phyloP scores from a whole-genome alignment of 2,888 invertebrate species.

The Thymelicus sylvestris region DNA sequence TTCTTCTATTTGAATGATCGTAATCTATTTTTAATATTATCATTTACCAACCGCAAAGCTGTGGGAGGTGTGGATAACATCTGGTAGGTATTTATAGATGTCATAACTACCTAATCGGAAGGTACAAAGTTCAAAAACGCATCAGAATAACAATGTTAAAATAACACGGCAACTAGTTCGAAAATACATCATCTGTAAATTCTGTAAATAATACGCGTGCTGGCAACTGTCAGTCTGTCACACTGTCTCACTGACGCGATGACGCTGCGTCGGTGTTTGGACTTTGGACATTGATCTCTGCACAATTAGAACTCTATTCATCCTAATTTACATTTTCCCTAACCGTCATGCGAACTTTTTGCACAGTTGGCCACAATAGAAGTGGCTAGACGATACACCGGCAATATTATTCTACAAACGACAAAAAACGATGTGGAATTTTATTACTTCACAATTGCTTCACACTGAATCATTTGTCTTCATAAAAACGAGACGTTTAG shows the following conservation, averaged over 20 bases:
- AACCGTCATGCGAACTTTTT: constrained; percentile 1
- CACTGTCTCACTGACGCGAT: neutral
- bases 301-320: constrained; percentile 22
- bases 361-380: neutral
- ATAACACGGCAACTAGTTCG: constrained; percentile 2
- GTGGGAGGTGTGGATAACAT: neutral
- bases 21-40: too few species aligned
- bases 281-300: constrained; percentile 28
- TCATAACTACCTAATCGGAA: neutral
- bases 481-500: constrained; percentile 3
- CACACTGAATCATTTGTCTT: neutral
- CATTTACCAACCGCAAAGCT: neutral
- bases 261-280: constrained; percentile 5
- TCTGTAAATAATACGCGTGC: constrained; percentile 24
- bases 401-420: neutral
- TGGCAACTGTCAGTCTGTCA: constrained; percentile 5
- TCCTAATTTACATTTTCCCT: constrained; percentile 5
- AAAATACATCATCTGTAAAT: constrained; percentile 14
- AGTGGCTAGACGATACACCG: neutral
- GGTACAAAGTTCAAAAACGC: constrained; percentile 19
- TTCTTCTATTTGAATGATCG: too few species aligned
- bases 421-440: constrained; percentile 24
- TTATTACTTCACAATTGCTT: constrained; percentile 8
- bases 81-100: neutral
- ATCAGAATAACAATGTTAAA: constrained; percentile 11